Conservation (phyloP, 2,888 invertebrate species). For the Polydrusus pterygomalis region DNA sequence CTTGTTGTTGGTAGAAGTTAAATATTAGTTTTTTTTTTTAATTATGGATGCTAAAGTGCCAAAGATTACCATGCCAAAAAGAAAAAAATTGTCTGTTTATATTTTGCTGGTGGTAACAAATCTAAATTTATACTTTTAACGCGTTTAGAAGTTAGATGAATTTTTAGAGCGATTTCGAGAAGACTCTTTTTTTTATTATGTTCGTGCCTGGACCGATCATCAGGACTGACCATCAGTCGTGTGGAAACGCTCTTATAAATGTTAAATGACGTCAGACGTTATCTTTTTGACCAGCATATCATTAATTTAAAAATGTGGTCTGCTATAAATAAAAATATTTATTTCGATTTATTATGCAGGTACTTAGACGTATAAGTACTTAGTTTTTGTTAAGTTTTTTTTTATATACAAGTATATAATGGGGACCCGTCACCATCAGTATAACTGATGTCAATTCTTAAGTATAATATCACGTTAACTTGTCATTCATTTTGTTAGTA, state of each 20-base stretch:
- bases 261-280: constrained; percentile 13
- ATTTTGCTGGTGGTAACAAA: too few relatives aligned
- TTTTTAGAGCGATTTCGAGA: background rate
- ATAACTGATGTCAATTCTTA: too few relatives aligned
- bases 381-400: constrained; percentile 48
- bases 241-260: too few relatives aligned
- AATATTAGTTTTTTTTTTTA: background rate
- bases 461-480: too few relatives aligned
- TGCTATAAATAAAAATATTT: constrained; percentile 32
- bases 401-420: constrained; percentile 35
- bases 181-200: too few relatives aligned
- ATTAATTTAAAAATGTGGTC: constrained; percentile 32
- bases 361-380: constrained; percentile 15
- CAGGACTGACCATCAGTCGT: too few relatives aligned
- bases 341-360: constrained; percentile 24
- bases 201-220: too few relatives aligned
- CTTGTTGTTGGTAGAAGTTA: constrained; percentile 8
- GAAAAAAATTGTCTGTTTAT: too few relatives aligned
- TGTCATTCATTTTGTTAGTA: too few relatives aligned
- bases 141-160: too few relatives aligned
- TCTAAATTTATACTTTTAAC: too few relatives aligned
- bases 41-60: background rate
- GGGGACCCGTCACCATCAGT: too few relatives aligned
- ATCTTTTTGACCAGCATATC: constrained; percentile 31
- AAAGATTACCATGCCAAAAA: constrained; percentile 1